Conservation (phyloP, 1,140 invertebrate genomes). For the Drosophila ficusphila region DNA sequence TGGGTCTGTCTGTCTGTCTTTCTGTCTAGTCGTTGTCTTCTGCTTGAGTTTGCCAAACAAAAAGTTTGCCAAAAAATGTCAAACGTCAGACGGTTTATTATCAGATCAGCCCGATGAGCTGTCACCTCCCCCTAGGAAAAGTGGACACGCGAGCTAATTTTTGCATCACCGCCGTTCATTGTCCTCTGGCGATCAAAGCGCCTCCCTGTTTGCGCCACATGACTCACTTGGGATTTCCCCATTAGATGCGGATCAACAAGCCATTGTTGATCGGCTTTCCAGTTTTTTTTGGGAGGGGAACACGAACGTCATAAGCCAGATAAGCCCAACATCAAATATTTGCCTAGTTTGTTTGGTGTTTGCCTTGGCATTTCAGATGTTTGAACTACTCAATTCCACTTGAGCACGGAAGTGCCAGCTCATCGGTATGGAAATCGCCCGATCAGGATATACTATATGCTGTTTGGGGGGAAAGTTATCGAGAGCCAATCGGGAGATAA, state of each 20-base stretch:
- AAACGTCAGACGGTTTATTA: constrained; percentile 61
- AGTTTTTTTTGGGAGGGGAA: not conserved
- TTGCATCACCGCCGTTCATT: constrained; percentile 36
- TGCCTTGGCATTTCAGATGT: not conserved
- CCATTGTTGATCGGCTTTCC: not conserved
- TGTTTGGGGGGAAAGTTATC: constrained; percentile 10
- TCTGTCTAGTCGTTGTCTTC: constrained; percentile 18
- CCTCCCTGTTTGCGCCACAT: constrained; percentile 5
- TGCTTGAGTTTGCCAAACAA: constrained; percentile 47
- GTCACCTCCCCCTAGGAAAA: constrained; percentile 29
- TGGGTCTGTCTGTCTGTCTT: constrained; percentile 23
- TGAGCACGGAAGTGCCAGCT: constrained; percentile 36
- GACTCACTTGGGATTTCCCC: constrained; percentile 28
- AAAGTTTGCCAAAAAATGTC: constrained; percentile 68
- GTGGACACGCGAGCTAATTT: constrained; percentile 16
- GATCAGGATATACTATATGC: not conserved
- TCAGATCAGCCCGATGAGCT: constrained; percentile 44
- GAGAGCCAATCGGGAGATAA: not conserved
- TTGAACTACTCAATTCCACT: constrained; percentile 3
- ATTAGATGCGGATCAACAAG: not conserved
- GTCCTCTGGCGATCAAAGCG: constrained; percentile 38
- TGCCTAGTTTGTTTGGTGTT: constrained; percentile 30
- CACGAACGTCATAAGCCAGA: constrained; percentile 24
- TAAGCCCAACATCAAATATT: constrained; percentile 31
- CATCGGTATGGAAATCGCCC: not conserved